Percentiles rank a stretch among this genome's conserved stretches.
phyloP scores from a whole-genome alignment of 2,797 vertebrate genomes.

The Manis pentadactyla region DNA sequence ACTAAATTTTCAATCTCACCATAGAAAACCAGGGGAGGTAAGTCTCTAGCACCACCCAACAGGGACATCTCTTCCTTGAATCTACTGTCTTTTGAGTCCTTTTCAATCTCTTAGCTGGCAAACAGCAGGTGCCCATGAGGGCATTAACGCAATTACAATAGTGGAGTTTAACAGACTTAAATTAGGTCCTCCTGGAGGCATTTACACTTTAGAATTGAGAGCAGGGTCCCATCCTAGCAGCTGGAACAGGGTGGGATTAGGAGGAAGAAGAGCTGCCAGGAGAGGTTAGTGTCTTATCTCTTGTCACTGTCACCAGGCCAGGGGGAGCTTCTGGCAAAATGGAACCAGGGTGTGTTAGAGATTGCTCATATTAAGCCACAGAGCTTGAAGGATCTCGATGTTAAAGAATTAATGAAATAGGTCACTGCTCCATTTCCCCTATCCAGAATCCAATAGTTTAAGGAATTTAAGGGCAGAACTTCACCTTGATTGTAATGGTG shows the following conservation, averaged over 20 bases:
- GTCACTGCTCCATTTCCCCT: not conserved
- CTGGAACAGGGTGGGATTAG: not conserved
- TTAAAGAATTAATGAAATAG: not conserved
- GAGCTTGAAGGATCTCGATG: not conserved
- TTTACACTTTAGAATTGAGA: not conserved
- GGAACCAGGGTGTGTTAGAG: not conserved
- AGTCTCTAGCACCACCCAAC: not conserved
- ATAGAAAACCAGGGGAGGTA: not conserved
- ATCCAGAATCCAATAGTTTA: not conserved
- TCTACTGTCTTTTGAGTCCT: not conserved
- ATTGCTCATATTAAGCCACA: not conserved
- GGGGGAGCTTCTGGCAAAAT: not conserved
- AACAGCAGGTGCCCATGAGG: not conserved
- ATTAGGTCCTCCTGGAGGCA: not conserved
- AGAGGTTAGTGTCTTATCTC: not conserved
- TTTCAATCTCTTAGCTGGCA: not conserved
- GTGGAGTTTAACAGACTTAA: not conserved
- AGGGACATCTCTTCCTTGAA: not conserved
- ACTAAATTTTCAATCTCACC: not conserved
- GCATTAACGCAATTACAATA: not conserved
- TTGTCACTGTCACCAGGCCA: not conserved
- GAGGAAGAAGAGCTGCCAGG: not conserved
- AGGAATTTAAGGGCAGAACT: not conserved
- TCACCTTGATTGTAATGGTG: not conserved
- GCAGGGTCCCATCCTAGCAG: not conserved